Percentiles rank a stretch among this genome's conserved stretches.
Conservation (phyloP, 2,888 invertebrate genomes). For the Nebria salina region DNA sequence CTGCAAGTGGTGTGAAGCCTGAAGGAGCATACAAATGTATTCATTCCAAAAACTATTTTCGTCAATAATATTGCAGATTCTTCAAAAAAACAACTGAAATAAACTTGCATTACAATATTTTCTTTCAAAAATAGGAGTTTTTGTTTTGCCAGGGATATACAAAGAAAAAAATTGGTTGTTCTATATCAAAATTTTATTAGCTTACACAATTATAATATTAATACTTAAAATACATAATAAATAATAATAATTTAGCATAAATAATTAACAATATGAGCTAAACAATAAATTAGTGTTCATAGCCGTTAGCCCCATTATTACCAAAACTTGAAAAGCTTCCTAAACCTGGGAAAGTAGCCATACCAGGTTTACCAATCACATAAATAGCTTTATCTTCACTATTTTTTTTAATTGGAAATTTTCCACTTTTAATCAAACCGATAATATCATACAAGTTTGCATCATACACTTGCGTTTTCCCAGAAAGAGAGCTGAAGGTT, state of each 20-base stretch:
- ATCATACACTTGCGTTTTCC: not conserved
- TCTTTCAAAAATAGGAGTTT: too few relatives aligned
- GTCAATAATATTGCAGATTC: too few relatives aligned
- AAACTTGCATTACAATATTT: too few relatives aligned
- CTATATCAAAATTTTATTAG: not conserved
- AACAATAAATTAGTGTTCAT: slow-evolving; percentile 4
- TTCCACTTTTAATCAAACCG: not conserved
- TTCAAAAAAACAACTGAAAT: too few relatives aligned
- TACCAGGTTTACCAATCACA: not conserved
- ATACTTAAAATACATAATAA: slow-evolving; percentile 8
- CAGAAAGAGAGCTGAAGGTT: not conserved
- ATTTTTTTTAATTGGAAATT: not conserved
- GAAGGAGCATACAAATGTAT: too few relatives aligned
- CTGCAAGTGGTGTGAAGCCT: too few relatives aligned
- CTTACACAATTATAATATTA: not conserved
- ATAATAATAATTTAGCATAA: not conserved
- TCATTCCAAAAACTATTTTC: too few relatives aligned
- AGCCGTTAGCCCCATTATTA: not conserved
- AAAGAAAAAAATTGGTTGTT: too few relatives aligned
- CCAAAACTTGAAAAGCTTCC: too few relatives aligned
- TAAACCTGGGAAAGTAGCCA: not conserved
- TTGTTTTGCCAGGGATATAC: too few relatives aligned
- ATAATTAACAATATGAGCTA: not conserved
- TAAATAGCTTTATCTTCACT: slow-evolving; percentile 8
- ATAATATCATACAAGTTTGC: not conserved